Percentiles rank a stretch among this genome's conserved stretches.
These are phyloP conservation scores for Papilio polyxenes DNA, from an alignment of 1,140 invertebrate species.

Conservation along the genomic window DNA sequence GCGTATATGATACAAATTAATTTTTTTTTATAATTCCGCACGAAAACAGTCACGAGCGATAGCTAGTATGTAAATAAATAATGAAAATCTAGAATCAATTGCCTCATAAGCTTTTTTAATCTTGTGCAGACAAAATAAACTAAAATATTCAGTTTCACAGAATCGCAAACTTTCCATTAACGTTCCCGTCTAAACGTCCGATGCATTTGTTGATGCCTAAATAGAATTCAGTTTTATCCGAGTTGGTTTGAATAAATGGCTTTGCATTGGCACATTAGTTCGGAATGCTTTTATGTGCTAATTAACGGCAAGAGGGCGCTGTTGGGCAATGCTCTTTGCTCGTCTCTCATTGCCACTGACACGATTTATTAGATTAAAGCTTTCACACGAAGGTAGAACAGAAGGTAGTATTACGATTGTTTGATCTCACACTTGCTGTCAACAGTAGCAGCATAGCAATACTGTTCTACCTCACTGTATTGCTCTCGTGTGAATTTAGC, in stretches of 20 bases:
- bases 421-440: neutral
- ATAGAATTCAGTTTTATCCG: constrained; percentile 41
- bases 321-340: constrained; percentile 37
- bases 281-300: constrained; percentile 37
- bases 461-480: neutral
- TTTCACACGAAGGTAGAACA: neutral
- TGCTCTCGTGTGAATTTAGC: neutral
- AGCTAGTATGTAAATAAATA: too few species aligned
- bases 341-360: constrained; percentile 30
- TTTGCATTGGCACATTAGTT: constrained; percentile 39
- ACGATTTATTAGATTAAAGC: constrained; percentile 34
- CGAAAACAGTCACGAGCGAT: too few species aligned
- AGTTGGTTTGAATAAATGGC: constrained; percentile 43
- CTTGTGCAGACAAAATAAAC: neutral
- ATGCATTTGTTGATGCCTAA: constrained; percentile 23
- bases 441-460: neutral
- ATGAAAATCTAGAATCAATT: neutral
- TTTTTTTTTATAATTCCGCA: too few species aligned
- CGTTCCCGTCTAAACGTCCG: constrained; percentile 21
- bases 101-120: neutral
- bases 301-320: constrained; percentile 25
- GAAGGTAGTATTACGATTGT: neutral
- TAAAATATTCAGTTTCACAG: constrained; percentile 5
- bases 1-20: too few species aligned
- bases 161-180: constrained; percentile 26